These are phyloP conservation scores for Tokudaia muenninki DNA, from an alignment of 2,797 vertebrate species.

Conservation along the genomic window DNA sequence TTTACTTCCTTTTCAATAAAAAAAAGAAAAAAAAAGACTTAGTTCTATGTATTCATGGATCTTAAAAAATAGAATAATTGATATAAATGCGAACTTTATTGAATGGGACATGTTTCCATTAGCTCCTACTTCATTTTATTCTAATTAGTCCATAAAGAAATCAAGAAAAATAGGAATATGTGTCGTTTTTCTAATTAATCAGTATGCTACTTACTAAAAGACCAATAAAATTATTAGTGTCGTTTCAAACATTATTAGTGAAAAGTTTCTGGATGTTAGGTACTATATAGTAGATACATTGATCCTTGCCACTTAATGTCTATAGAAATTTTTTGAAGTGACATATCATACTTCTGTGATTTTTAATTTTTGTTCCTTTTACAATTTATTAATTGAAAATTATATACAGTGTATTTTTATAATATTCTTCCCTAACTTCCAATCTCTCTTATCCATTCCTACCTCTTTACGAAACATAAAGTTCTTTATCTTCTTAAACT, in stretches of 20 bases:
- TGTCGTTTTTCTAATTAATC: background rate
- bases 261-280: background rate
- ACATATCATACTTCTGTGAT: background rate
- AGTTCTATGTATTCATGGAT: background rate
- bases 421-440: background rate
- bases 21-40: background rate
- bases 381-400: background rate
- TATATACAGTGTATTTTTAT: background rate
- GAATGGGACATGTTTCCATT: background rate
- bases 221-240: background rate
- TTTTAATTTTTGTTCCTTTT: background rate
- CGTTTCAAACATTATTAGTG: background rate
- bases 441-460: background rate
- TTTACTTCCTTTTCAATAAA: no score
- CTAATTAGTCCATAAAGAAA: background rate
- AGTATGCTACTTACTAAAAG: background rate
- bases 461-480: background rate
- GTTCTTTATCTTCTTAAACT: background rate
- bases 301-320: background rate
- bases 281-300: background rate
- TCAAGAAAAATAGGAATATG: background rate
- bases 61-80: slow-evolving; percentile 42
- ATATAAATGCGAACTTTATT: background rate
- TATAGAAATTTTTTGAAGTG: background rate
- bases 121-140: background rate